Evolutionary conservation across 2,888 invertebrate genomes (phyloP), one percentile per base, ranked within the genome.

Genomic region (Drosophila affinis): DNA sequence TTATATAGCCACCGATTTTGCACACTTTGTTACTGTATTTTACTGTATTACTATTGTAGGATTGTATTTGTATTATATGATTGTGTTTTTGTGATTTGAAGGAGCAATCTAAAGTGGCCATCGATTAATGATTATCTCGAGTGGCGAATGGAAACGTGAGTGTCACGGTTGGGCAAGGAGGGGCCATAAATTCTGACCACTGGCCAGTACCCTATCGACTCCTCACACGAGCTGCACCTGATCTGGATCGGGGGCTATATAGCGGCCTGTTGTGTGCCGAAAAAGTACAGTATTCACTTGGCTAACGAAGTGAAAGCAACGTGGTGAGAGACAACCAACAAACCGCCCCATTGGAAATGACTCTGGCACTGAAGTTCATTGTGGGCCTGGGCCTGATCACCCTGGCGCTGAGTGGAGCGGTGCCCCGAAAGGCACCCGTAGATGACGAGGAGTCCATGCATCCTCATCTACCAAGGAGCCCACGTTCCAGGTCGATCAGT

Each of bases 391-490:
- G 64, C 12, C 53, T 72, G n/a, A 9, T 59, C 14, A 18, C 54
- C 32, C 21, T 78, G 27, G 88, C 62, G 7, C 59, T 62, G 61
- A 39, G 72, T 10, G 84, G 67, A 6, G 82, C 87, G 1, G 81
- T 87, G 39, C 88, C 82, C 0, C 51, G 69, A 27, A 44, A 64
- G 51, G 21, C 54, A 0, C 56, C 34, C 9, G 34, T 72, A 5
- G 76, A 39, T 7, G 39, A 67, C 0, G 73, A 73, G 6, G 74
- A 81, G 1, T 59, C 51, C 1, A 87, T 91, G 88, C 91, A 91
- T 82, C 91, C 90, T 0, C 67, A 62, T 27, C 24, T 77, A 48
- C 32, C 21, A 4, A 71, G 9, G 0, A 52, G 18, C 4, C 18
- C 5, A 0, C 62, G 70, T 0, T 1, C 27, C 0, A 34, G 56